A percentile compares a stretch with the other conserved stretches of the same genome.
These are phyloP conservation scores for Panurus biarmicus DNA, from an alignment of 2,113 vertebrate genomes.

Conservation along the genomic window DNA sequence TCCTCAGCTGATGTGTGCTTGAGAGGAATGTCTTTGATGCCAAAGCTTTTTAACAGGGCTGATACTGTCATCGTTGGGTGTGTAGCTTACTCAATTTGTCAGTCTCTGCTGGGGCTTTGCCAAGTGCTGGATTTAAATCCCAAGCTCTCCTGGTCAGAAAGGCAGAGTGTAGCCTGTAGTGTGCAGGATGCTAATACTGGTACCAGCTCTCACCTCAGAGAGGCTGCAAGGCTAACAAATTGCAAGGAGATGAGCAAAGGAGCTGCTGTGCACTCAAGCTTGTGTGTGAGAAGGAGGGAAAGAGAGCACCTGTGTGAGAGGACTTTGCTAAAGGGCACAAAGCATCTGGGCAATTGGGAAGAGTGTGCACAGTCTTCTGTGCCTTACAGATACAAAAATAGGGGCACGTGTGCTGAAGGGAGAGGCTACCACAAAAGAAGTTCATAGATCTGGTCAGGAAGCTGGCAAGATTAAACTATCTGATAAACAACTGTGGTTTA, in stretches of 20 bases:
- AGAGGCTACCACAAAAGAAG: neutral
- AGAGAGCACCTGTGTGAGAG: neutral
- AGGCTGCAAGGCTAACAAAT: neutral
- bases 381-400: neutral
- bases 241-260: neutral
- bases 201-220: neutral
- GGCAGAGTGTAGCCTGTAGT: neutral
- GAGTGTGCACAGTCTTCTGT: neutral
- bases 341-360: neutral
- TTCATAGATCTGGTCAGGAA: neutral
- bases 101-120: neutral
- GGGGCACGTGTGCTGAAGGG: neutral
- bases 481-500: neutral
- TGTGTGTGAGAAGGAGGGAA: neutral
- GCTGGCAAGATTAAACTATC: neutral
- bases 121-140: neutral
- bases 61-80: neutral
- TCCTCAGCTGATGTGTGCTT: neutral
- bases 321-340: neutral
- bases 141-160: neutral
- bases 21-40: neutral
- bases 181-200: neutral
- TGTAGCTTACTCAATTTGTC: neutral
- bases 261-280: neutral
- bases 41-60: neutral